A percentile compares a stretch with the other conserved stretches of the same genome.
Evolutionary conservation across 2,797 vertebrate genomes (phyloP).

Genomic region (Sylvia borin): DNA sequence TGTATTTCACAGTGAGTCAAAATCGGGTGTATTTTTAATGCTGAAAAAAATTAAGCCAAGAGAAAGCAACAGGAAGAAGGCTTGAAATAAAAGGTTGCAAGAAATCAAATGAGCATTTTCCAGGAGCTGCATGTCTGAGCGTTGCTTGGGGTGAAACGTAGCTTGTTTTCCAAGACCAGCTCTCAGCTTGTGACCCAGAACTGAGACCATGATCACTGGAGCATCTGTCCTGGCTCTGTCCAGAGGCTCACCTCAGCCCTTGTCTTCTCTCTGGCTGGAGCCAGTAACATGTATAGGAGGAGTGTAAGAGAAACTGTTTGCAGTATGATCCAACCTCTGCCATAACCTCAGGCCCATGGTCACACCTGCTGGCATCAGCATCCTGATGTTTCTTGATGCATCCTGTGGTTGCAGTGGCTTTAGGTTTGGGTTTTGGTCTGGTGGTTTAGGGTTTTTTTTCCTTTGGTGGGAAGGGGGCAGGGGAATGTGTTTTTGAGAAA

Average conservation of each 20-base stretch:
- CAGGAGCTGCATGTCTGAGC: not conserved
- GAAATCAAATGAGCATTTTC: not conserved
- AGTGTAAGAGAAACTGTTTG: not conserved
- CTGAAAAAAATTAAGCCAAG: not conserved
- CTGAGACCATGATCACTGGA: not conserved
- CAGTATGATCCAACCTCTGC: not conserved
- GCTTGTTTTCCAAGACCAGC: not conserved
- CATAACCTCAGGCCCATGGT: not conserved
- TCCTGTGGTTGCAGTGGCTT: not conserved
- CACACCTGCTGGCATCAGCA: not conserved
- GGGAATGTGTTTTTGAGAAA: not conserved
- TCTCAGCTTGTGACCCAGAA: not conserved
- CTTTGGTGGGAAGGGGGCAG: rapidly evolving
- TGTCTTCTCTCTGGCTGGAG: not conserved
- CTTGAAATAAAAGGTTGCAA: not conserved
- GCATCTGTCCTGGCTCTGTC: not conserved
- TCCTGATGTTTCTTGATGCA: not conserved
- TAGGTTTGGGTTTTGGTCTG: not conserved
- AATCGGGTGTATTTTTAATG: not conserved
- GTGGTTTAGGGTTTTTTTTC: no score
- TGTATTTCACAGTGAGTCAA: not conserved
- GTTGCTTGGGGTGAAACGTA: not conserved
- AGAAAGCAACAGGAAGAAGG: not conserved
- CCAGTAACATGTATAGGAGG: not conserved
- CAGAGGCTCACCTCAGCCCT: not conserved